A percentile compares a stretch with the other conserved stretches of the same genome.
Conservation (phyloP, 2,113 vertebrate species). For the Sisor rabdophorus region DNA sequence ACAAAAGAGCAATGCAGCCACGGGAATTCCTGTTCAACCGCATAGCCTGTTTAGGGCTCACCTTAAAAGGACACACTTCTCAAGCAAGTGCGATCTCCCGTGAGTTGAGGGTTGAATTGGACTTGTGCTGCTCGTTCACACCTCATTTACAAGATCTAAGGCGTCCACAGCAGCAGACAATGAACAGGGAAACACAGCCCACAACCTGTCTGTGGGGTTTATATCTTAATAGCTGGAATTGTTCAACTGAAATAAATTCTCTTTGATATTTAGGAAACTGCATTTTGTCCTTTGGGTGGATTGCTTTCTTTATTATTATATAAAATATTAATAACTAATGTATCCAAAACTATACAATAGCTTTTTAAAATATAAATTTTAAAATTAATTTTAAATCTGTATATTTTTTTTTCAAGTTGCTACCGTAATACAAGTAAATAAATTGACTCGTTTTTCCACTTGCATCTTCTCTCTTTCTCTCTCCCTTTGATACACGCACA, state of each 20-base stretch:
- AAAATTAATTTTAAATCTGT: too few relatives aligned
- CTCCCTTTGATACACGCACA: too few relatives aligned
- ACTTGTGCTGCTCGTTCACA: slow-evolving; percentile 5
- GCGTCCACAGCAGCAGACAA: not conserved
- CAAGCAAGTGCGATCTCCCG: not conserved
- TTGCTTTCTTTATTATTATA: not conserved
- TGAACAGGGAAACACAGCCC: slow-evolving; percentile 19
- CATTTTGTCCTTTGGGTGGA: not conserved
- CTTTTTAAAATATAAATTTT: too few relatives aligned
- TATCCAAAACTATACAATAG: too few relatives aligned
- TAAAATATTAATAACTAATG: too few relatives aligned
- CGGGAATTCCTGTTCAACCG: slow-evolving; percentile 27
- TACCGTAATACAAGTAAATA: too few relatives aligned
- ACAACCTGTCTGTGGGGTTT: slow-evolving; percentile 35
- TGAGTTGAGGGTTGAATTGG: slow-evolving; percentile 11
- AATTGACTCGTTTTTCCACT: too few relatives aligned
- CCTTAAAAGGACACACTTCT: slow-evolving; percentile 43
- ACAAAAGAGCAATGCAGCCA: slow-evolving; percentile 8
- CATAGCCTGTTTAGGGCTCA: not conserved
- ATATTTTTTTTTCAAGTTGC: too few relatives aligned
- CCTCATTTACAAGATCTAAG: slow-evolving; percentile 19
- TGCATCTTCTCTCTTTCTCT: too few relatives aligned
- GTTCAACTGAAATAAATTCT: not conserved
- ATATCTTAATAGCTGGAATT: slow-evolving; percentile 3
- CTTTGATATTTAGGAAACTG: not conserved